Evolutionary conservation across 2,797 vertebrate species (phyloP), one percentile per base, ranked within the genome.

Genomic region (Gobio occitaniae): DNA sequence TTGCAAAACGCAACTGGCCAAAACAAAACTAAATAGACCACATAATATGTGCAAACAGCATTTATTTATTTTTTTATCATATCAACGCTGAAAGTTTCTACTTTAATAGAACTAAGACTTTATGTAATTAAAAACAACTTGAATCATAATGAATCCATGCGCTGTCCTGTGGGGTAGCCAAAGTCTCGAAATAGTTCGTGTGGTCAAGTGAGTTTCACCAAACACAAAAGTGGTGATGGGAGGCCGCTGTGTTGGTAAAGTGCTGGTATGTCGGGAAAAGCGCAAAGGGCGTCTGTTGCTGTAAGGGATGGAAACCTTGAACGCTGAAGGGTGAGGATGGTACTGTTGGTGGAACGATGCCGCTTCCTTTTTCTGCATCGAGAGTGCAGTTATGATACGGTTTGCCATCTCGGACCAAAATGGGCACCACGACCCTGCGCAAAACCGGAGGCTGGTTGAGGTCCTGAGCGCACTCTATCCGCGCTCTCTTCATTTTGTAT

Each of bases 401-500:
- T 85, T 97, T 96, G 72, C 96, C 95, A 47, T 98, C 97, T 78
- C 96, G 93, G 69, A 97, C 95, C 89, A 98, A 93, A 84, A 98
- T 95, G 0, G 98, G 97, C 47, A 98, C 96, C n/a, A 97, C 93
- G 50, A 98, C 96, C 50, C 96, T 93, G 56, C 96, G 96, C 89
- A 97, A 90, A 80, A 97, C 10, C n/a, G 95, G 92, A 0, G 95
- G 92, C 13, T 91, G 95, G 78, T 52, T 83, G 59, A 90, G 5
- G 54, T 95, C 94, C 70, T 87, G 88, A 61, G 84, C 86, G 36
- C 90, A 95, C 3, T 97, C 96, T 0, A 91, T 91, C 6, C 96
- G 95, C 12, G 97, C 96, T 84, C 97, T 92, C 92, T 99, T 99
- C 96, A 97, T 97, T 93, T 99, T 99, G 94, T 99, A 99, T 88